These are phyloP conservation scores for Takifugu flavidus DNA, from an alignment of 2,113 vertebrate genomes.

Conservation along the genomic window DNA sequence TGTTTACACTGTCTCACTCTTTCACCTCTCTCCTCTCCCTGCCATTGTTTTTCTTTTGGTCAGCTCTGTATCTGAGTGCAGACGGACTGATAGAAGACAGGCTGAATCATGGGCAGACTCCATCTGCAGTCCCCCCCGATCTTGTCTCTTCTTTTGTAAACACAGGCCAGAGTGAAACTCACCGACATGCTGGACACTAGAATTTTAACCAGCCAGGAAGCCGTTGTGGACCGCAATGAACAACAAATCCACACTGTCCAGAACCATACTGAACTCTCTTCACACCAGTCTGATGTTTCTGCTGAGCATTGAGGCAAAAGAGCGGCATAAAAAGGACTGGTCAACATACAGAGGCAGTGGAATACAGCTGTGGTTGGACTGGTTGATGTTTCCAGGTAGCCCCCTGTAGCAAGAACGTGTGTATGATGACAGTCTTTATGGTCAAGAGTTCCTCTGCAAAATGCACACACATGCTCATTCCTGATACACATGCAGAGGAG, in stretches of 20 bases:
- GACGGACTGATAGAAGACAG: constrained; percentile 68
- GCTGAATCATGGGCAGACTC: constrained; percentile 32
- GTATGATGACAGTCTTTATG: constrained; percentile 55
- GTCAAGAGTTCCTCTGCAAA: constrained; percentile 48
- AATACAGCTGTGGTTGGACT: too few relatives aligned
- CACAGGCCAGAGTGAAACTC: constrained; percentile 22
- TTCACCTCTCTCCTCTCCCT: constrained; percentile 34
- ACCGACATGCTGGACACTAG: background rate
- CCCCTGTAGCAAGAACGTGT: constrained; percentile 36
- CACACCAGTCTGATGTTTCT: too few relatives aligned
- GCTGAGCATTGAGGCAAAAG: background rate
- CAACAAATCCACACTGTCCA: too few relatives aligned
- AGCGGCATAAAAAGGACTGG: too few relatives aligned
- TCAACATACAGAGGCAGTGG: too few relatives aligned
- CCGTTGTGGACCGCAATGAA: too few relatives aligned
- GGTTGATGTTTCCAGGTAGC: constrained; percentile 59
- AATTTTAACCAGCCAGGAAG: background rate
- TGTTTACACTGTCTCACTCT: constrained; percentile 55
- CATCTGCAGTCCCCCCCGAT: constrained; percentile 18
- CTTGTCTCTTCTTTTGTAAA: constrained; percentile 29
- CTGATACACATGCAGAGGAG: constrained; percentile 37
- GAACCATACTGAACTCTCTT: too few relatives aligned
- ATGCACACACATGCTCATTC: constrained; percentile 13
- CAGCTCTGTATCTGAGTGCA: constrained; percentile 43
- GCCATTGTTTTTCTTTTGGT: constrained; percentile 50